These are phyloP conservation scores for Eurytoma adleriae DNA, from an alignment of 2,888 invertebrate genomes.

Conservation along the genomic window DNA sequence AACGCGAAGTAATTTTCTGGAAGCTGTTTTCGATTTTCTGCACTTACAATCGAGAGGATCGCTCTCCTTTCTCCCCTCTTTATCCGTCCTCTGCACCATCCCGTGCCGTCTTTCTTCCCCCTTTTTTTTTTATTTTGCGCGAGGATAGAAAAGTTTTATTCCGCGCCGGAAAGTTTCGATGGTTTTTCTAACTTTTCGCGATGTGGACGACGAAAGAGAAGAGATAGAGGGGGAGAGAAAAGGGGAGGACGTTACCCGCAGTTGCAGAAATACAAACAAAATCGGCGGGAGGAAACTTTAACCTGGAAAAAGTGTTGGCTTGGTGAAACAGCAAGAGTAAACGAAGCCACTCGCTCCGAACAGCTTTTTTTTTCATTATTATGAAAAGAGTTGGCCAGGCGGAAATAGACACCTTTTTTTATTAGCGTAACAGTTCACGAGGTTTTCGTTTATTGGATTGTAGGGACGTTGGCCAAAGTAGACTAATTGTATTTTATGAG, in stretches of 20 bases:
- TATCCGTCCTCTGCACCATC: background rate
- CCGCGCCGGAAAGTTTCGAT: conserved; percentile 39
- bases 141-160: conserved; percentile 53
- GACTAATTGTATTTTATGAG: conserved; percentile 9
- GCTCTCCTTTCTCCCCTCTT: background rate
- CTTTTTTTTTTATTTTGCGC: conserved; percentile 13
- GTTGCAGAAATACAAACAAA: conserved; percentile 39
- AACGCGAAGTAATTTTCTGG: too few species aligned
- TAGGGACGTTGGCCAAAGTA: background rate
- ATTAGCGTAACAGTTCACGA: conserved; percentile 16
- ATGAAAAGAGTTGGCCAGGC: conserved; percentile 1
- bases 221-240: conserved; percentile 6
- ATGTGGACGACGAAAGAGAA: background rate
- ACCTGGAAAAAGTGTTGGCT: conserved; percentile 33
- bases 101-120: conserved; percentile 8
- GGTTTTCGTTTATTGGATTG: background rate
- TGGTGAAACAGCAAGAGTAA: conserved; percentile 8
- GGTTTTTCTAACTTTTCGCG: conserved; percentile 35
- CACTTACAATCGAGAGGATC: background rate
- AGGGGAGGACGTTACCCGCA: conserved; percentile 50
- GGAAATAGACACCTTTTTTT: conserved; percentile 8
- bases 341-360: conserved; percentile 15
- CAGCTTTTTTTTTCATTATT: conserved; percentile 9
- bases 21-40: background rate
- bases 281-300: conserved; percentile 27